Evolutionary conservation across 2,888 invertebrate species (phyloP).

Genomic region (Bugula neritina): DNA sequence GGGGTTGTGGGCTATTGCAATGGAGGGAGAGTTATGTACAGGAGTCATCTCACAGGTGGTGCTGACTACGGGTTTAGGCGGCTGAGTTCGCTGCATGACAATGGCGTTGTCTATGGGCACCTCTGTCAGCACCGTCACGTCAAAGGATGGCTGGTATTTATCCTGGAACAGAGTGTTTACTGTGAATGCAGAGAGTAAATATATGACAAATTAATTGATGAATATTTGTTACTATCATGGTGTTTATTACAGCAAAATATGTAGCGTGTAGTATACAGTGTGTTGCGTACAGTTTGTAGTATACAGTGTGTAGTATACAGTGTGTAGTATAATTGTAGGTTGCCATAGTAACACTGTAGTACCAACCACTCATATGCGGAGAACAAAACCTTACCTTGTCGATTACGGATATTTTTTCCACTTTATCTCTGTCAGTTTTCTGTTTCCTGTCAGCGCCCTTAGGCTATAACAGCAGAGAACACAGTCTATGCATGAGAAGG

Average conservation of each 20-base stretch:
- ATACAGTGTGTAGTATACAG: not conserved
- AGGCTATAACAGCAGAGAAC: slow-evolving; percentile 61
- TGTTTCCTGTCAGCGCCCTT: slow-evolving; percentile 95
- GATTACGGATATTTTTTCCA: slow-evolving; percentile 61
- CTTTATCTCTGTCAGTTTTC: slow-evolving; percentile 91
- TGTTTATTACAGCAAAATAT: too few relatives aligned
- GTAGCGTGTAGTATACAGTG: not conserved
- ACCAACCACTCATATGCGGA: too few relatives aligned
- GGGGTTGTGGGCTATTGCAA: not conserved
- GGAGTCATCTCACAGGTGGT: not conserved
- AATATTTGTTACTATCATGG: too few relatives aligned
- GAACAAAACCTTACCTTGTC: slow-evolving; percentile 37
- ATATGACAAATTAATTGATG: too few relatives aligned
- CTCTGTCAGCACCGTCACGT: slow-evolving; percentile 85
- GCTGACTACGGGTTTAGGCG: not conserved
- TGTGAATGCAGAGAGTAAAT: not conserved
- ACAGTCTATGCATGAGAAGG: too few relatives aligned
- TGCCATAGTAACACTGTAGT: too few relatives aligned
- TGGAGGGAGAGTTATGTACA: not conserved
- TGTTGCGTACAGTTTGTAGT: not conserved
- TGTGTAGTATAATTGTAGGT: too few relatives aligned
- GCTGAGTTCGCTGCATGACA: slow-evolving; percentile 4
- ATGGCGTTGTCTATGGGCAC: slow-evolving; percentile 58
- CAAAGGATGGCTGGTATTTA: slow-evolving; percentile 90
- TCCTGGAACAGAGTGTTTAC: slow-evolving; percentile 55